These are phyloP conservation scores for Limonius californicus DNA, from an alignment of 1,140 invertebrate species.

Conservation along the genomic window DNA sequence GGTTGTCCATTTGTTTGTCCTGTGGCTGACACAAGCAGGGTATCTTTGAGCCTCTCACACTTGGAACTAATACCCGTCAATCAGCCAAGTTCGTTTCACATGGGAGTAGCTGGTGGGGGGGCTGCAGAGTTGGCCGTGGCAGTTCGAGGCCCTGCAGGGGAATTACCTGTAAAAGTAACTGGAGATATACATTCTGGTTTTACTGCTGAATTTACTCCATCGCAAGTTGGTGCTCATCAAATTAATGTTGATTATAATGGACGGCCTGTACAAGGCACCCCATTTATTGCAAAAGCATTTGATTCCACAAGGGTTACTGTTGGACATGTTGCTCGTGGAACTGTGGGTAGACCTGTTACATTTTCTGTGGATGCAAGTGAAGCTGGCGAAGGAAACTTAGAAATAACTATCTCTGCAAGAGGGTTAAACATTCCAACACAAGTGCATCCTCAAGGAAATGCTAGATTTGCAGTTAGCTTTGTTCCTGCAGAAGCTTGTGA, in stretches of 20 bases:
- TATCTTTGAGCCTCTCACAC: slow-evolving; percentile 72
- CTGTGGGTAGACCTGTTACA: slow-evolving; percentile 80
- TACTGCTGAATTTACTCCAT: slow-evolving; percentile 86
- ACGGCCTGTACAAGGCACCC: slow-evolving; percentile 80
- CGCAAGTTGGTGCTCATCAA: slow-evolving; percentile 84
- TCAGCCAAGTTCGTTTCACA: slow-evolving; percentile 81
- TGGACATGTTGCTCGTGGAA: slow-evolving; percentile 75
- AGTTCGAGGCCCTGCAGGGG: slow-evolving; percentile 72
- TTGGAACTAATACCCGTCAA: slow-evolving; percentile 86
- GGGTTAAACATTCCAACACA: slow-evolving; percentile 94
- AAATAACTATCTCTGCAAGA: slow-evolving; percentile 92
- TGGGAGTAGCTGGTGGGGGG: slow-evolving; percentile 80
- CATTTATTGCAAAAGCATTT: slow-evolving; percentile 90
- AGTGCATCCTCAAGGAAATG: slow-evolving; percentile 89
- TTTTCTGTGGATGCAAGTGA: slow-evolving; percentile 94
- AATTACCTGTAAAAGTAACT: slow-evolving; percentile 85
- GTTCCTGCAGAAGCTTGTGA: slow-evolving; percentile 89
- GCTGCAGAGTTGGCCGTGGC: slow-evolving; percentile 85
- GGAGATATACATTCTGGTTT: slow-evolving; percentile 82
- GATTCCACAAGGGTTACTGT: slow-evolving; percentile 87
- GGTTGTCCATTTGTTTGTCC: slow-evolving; percentile 87
- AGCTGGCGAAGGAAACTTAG: slow-evolving; percentile 96
- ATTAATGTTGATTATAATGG: slow-evolving; percentile 82
- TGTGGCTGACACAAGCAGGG: slow-evolving; percentile 75
- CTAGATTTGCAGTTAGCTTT: slow-evolving; percentile 92